phyloP scores from a whole-genome alignment of 1,140 invertebrate species.

The Adelges cooleyi region DNA sequence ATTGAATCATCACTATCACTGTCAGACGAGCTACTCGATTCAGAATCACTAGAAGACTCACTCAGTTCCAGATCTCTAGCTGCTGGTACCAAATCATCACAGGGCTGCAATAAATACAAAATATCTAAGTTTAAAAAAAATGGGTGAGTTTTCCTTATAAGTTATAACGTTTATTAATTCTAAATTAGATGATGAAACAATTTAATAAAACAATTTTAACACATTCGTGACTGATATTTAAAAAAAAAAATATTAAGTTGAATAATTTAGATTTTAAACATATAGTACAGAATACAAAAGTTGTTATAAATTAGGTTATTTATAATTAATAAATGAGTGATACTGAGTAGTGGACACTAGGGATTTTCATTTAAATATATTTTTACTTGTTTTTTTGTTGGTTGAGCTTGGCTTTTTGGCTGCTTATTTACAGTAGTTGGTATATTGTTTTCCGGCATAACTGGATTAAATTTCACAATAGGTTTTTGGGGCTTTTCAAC shows the following conservation, averaged over 20 bases:
- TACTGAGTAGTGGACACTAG: no score
- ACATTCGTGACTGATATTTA: no score
- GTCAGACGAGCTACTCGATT: slow-evolving; percentile 33
- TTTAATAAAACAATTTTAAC: no score
- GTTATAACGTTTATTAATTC: no score
- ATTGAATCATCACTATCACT: slow-evolving; percentile 33
- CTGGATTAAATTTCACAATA: slow-evolving; percentile 8
- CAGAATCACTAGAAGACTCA: slow-evolving; percentile 16
- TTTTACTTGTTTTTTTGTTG: slow-evolving; percentile 21
- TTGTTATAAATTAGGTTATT: no score
- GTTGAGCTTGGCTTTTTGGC: slow-evolving; percentile 2
- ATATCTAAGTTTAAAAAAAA: no score
- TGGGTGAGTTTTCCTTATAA: no score
- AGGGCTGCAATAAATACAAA: slow-evolving; percentile 6
- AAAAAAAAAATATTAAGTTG: no score
- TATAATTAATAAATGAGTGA: no score
- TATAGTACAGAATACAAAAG: no score
- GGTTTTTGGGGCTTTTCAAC: slow-evolving; percentile 22
- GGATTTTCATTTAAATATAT: slow-evolving; percentile 7
- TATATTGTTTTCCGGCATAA: slow-evolving; percentile 12
- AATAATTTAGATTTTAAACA: no score
- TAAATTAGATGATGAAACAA: no score
- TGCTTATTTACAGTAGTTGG: slow-evolving; percentile 7
- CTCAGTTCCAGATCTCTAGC: slow-evolving; percentile 24
- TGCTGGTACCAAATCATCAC: slow-evolving; percentile 7